Base-by-base conservation (phyloP, 2,113 vertebrate species). In the Xenopus borealis region DNA sequence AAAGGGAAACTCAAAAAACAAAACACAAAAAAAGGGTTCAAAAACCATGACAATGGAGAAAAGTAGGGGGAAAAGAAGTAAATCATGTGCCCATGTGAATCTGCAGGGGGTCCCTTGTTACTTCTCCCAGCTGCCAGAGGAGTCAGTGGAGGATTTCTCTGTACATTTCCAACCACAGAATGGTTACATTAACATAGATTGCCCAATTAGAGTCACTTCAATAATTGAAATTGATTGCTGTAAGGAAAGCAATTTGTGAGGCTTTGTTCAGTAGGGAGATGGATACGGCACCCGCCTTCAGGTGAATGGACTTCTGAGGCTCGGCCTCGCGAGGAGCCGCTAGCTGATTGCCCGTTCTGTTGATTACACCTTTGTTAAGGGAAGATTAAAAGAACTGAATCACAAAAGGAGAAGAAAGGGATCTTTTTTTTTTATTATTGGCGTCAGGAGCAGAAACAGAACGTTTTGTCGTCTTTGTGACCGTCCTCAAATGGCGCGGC, bases 221-320 rank as follows among this genome's bases (percentile, higher is more conserved):
- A n/a, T 16, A 55, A 55, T n/a, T 55, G 53, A 55, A 55, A 55
- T 55, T 55, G 53, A 55, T 55, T 55, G 53, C 53, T 75, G 53
- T 55, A 16, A n/a, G 17, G 53, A 55, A n/a, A 9, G 53, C 53
- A n/a, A n/a, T 55, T n/a, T 55, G 53, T 8, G 16, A n/a, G 8
- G 5, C 7, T 8, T 55, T 55, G 53, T 55, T 55, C 14, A n/a
- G 16, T 2, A 55, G 53, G 53, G 53, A 10, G 11, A 10, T 50
- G 47, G 1, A 50, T 10, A 16, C 5, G 11, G 14, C 8, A 50
- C 3, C 47, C 3, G 47, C 47, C 14, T 9, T 50, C 47, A 55
- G 53, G 17, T 55, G 53, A 17, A 53, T 53, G 12, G 52, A 6
- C 2, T 17, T 53, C 12, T 13, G 52, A 53, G 53, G 16, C 17